A percentile compares a stretch with the other conserved stretches of the same genome.
Evolutionary conservation across 2,797 vertebrate genomes (phyloP).

Genomic region (Psittacula echo): DNA sequence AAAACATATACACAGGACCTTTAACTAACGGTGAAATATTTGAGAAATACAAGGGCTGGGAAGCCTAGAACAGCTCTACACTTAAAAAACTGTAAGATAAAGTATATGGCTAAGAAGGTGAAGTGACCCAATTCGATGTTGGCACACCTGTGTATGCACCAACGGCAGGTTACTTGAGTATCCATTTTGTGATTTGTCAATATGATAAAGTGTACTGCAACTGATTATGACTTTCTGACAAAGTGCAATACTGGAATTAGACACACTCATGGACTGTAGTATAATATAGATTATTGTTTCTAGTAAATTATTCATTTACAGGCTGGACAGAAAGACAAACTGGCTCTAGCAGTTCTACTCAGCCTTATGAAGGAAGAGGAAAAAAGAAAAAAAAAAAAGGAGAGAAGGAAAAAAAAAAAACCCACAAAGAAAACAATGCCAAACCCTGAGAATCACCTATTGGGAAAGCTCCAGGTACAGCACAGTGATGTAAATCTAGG

Average conservation of each 20-base stretch:
- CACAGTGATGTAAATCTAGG: not conserved
- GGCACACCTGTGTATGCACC: not conserved
- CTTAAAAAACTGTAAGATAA: not conserved
- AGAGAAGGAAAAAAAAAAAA: not conserved
- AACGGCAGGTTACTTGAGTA: rapidly evolving
- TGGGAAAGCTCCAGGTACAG: not conserved
- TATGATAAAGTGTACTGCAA: not conserved
- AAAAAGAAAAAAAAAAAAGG: not conserved
- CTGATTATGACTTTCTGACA: not conserved
- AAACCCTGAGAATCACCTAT: not conserved
- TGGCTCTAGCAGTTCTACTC: not conserved
- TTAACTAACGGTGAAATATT: not conserved
- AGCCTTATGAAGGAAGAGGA: not conserved
- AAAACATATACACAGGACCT: not conserved
- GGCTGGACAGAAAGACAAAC: not conserved
- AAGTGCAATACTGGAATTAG: not conserved
- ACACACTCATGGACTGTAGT: not conserved
- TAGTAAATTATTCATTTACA: not conserved
- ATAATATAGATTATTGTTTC: not conserved
- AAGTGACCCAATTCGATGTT: not conserved
- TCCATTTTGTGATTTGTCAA: not conserved
- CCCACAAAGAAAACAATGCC: not conserved
- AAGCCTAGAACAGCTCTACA: not conserved
- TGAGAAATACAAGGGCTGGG: not conserved
- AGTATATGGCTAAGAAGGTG: not conserved